Evolutionary conservation across 2,888 invertebrate species (phyloP), one percentile per base, ranked within the genome.

Genomic region (Brenthis daphne): DNA sequence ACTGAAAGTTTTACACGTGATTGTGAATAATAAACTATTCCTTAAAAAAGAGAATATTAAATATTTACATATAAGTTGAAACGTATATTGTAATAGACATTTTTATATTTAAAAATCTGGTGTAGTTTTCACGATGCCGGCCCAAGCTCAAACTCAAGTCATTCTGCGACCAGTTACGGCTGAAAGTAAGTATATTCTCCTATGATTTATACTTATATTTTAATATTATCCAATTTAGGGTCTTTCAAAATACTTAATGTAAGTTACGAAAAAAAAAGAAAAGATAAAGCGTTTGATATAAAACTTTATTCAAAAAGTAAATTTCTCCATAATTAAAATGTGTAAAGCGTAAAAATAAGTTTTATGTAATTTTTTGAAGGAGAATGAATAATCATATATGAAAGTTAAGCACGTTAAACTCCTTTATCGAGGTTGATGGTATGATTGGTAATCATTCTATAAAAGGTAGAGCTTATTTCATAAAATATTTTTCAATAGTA

Each of bases 101-200:
- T 51, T 60, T n/a, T 55, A 58, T 37, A 12, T 14, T 57, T 13
- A 53, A 12, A 56, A 65, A 43, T 63, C 51, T 56, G 50, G 37
- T 48, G 29, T 24, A 56, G 48, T 48, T 37, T 60, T 60, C 57
- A 85, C 77, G 74, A 92, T 92, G 92, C 92, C 92, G 75, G 90
- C 88, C 68, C 86, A 89, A 83, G 76, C 80, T 72, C 87, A 80
- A 73, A 75, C 74, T 33, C 85, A 81, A 75, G 85, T 92, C 69
- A 84, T 91, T 54, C 82, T 88, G 54, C 83, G 87, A 53, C 86
- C 90, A 79, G 86, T 92, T 51, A 92, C 92, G 24, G 89, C 90
- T 61, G 92, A 92, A 73, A 82, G 92, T 92, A 77, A 91, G 91
- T 87, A 73, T 65, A 56, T 69, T 64, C 11, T 57, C 20, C 57